Base-by-base conservation (phyloP, 2,113 vertebrate genomes). In the Micromys minutus region DNA sequence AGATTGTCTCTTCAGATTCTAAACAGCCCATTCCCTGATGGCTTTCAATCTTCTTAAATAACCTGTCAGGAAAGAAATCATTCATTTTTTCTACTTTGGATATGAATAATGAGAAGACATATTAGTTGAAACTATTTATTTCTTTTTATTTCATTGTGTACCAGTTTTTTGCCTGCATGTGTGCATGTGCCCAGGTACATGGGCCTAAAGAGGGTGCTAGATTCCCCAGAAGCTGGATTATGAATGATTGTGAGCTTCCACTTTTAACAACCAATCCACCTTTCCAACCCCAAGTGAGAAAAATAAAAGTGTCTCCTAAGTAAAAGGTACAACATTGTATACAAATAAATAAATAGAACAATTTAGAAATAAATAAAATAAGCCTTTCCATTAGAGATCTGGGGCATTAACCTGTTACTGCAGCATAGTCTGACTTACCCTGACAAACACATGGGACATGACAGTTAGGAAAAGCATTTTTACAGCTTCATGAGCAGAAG, bases 391-490 rank as follows among this genome's bases (percentile, higher is more conserved):
- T 42, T 6, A 34, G 36, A 24, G 47, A 67, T 31, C 22, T 36
- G 39, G 50, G 42, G 8, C 12, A 9, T 5, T 45, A 34, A 26
- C 12, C 34, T 36, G 21, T 57, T n/a, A 42, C 26, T n/a, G 34
- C 26, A 31, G 69, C 61, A 42, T 16, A 22, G 76, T 57, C 15
- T 11, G 1, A 3, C n/a, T 80, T 9, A 85, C 21, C 19, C 87
- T 76, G 24, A 75, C 31, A n/a, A 45, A 63, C 0, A 47, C 0
- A 6, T 3, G 22, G 7, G 26, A 7, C 4, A 21, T 17, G 24
- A 31, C 42, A 26, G 3, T 42, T 0, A 3, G 55, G 75, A 57
- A 36, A 34, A n/a, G 6, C 34, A 31, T 10, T 74, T 89, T 16
- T 61, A 31, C 2, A 3, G 89, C 17, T 34, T 69, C 36, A n/a